Percentiles rank a stretch among this genome's conserved stretches.
Conservation (phyloP, 2,888 invertebrate genomes). For the Athalia cordata region DNA sequence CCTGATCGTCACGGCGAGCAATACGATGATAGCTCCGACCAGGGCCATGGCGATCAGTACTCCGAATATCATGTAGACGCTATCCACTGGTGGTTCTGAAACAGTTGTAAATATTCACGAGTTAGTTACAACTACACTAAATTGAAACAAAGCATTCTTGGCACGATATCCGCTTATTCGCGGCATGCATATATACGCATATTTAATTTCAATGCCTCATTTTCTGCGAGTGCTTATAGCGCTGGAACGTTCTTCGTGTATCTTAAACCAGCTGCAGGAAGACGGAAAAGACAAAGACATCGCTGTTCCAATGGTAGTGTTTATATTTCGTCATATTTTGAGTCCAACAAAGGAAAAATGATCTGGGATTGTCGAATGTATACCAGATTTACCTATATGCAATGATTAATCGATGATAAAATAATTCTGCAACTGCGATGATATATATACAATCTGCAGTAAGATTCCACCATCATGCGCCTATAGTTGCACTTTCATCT, state of each 20-base stretch:
- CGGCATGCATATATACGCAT: background rate
- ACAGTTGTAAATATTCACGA: slow-evolving; percentile 70
- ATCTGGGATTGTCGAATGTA: too few relatives aligned
- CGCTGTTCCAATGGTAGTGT: too few relatives aligned
- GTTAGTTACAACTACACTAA: slow-evolving; percentile 1
- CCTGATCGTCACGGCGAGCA: slow-evolving; percentile 89
- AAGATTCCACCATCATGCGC: too few relatives aligned
- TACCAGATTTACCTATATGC: too few relatives aligned
- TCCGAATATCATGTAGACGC: slow-evolving; percentile 89
- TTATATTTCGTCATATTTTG: too few relatives aligned
- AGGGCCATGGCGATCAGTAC: slow-evolving; percentile 89
- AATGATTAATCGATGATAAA: too few relatives aligned
- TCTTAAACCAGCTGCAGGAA: background rate
- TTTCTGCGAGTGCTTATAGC: background rate
- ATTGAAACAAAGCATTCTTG: slow-evolving; percentile 19
- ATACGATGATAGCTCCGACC: slow-evolving; percentile 86
- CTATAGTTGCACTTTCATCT: too few relatives aligned
- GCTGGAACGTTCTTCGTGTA: background rate
- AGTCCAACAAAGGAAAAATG: too few relatives aligned
- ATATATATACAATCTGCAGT: too few relatives aligned
- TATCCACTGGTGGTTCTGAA: slow-evolving; percentile 89
- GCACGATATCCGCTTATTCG: slow-evolving; percentile 12
- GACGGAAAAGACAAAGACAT: background rate
- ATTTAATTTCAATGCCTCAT: background rate
- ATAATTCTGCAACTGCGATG: too few relatives aligned